These are phyloP conservation scores for Amphiduros pacificus DNA, from an alignment of 2,888 invertebrate genomes.

Conservation along the genomic window DNA sequence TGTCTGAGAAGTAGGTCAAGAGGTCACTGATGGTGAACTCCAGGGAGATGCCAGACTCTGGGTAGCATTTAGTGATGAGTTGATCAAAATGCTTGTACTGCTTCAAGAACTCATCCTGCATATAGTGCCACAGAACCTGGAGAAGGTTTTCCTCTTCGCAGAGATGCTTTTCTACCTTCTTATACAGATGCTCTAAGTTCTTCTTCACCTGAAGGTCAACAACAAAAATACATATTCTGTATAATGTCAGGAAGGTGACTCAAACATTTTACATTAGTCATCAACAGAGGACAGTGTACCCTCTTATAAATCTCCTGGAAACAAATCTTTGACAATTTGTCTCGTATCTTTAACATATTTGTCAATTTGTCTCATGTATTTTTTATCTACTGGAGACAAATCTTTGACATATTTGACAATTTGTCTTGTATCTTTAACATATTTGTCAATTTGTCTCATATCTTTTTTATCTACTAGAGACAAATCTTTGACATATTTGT, in stretches of 20 bases:
- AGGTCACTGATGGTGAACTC: slow-evolving; percentile 96
- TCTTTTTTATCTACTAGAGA: no score
- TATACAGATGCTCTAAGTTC: slow-evolving; percentile 88
- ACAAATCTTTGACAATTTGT: no score
- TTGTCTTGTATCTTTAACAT: no score
- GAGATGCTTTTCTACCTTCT: slow-evolving; percentile 95
- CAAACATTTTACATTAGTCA: background rate
- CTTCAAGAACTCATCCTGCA: slow-evolving; percentile 98
- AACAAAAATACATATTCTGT: background rate
- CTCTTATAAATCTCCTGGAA: no score
- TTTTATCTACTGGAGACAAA: no score
- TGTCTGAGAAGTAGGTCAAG: slow-evolving; percentile 95
- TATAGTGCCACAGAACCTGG: slow-evolving; percentile 96
- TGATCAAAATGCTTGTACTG: slow-evolving; percentile 93
- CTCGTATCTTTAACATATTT: no score
- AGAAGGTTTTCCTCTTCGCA: slow-evolving; percentile 69
- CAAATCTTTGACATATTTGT: no score
- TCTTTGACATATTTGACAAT: no score
- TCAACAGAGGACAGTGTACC: no score
- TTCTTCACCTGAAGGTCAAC: slow-evolving; percentile 71
- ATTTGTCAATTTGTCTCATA: no score
- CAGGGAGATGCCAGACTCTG: slow-evolving; percentile 87
- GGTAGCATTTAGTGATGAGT: slow-evolving; percentile 92
- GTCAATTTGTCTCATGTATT: no score
- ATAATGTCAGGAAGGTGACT: no score